These are phyloP conservation scores for Uropetala carovei DNA, from an alignment of 2,888 invertebrate species.

Conservation along the genomic window DNA sequence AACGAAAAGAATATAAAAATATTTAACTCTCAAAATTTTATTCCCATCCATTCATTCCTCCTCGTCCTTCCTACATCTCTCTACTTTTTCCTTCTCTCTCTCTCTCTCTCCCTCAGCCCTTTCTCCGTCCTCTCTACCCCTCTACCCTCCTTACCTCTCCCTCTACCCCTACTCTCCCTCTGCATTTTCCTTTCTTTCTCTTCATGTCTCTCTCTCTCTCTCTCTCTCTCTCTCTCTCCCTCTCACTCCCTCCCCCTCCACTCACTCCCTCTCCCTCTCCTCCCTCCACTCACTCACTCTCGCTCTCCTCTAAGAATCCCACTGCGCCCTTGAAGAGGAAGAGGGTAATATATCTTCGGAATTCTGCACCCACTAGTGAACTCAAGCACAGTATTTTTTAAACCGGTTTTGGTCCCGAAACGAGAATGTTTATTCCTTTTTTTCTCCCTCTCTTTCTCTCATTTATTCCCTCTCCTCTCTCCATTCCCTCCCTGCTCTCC, in stretches of 20 bases:
- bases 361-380: constrained; percentile 27
- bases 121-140: no score
- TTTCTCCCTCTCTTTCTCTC: not conserved
- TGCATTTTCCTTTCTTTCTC: not conserved
- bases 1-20: no score
- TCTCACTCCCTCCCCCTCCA: not conserved
- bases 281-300: not conserved
- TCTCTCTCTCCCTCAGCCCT: no score
- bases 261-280: not conserved
- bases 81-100: no score
- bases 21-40: no score
- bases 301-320: not conserved
- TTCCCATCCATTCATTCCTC: no score
- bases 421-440: not conserved
- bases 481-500: not conserved
- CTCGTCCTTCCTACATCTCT: no score
- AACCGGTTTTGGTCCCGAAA: not conserved
- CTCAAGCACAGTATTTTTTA: not conserved
- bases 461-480: not conserved
- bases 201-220: not conserved
- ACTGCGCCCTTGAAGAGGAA: not conserved
- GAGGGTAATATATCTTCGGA: constrained; percentile 26
- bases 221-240: not conserved
- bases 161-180: no score
- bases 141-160: no score